Evolutionary conservation across 2,888 invertebrate species (phyloP).

Genomic region (Sesia apiformis): DNA sequence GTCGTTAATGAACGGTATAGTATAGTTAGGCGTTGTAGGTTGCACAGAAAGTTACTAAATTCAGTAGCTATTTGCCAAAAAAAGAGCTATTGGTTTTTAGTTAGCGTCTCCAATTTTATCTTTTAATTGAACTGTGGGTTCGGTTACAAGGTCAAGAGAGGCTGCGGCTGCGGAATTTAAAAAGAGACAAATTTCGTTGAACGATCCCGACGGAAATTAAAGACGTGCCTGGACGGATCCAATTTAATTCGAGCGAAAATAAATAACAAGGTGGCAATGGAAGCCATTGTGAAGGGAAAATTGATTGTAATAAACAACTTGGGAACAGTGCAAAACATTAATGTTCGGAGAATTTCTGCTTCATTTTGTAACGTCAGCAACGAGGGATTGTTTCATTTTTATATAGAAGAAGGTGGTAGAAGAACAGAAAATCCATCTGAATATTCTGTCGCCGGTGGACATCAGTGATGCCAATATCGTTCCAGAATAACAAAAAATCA

Average conservation of each 20-base stretch:
- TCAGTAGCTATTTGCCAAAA: too few species aligned
- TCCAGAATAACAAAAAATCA: too few species aligned
- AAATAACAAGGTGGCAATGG: not conserved
- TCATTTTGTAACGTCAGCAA: too few species aligned
- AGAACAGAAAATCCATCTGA: too few species aligned
- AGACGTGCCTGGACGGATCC: conserved; percentile 9
- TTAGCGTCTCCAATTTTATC: not conserved
- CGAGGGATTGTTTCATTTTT: too few species aligned
- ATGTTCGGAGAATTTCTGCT: not conserved
- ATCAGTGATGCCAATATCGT: too few species aligned
- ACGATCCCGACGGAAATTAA: conserved; percentile 8
- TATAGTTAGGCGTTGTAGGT: too few species aligned
- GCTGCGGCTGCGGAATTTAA: conserved; percentile 1
- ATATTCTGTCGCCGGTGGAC: too few species aligned
- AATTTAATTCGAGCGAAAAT: conserved; percentile 3
- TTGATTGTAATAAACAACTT: not conserved
- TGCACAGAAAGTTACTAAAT: too few species aligned
- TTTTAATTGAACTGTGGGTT: not conserved
- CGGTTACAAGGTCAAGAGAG: not conserved
- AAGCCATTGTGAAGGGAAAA: not conserved
- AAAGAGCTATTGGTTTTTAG: not conserved
- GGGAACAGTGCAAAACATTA: not conserved
- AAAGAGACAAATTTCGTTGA: conserved; percentile 4
- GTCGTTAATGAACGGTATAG: too few species aligned
- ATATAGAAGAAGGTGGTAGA: too few species aligned